Conservation (phyloP, 2,888 invertebrate species). For the Caenorhabditis virilis region DNA sequence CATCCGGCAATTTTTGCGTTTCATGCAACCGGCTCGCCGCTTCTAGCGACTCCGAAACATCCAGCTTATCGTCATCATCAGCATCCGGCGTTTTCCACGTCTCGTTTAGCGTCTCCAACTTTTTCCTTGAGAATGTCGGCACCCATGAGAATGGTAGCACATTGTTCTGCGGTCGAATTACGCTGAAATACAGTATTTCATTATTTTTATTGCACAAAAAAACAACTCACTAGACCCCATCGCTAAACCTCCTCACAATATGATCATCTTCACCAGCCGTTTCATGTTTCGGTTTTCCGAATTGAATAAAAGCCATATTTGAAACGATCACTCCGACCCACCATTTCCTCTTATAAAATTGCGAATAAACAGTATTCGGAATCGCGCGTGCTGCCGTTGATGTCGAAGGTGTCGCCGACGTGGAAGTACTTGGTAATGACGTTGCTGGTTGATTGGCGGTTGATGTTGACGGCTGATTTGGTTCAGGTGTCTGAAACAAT, state of each 20-base stretch:
- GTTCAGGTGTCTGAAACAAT: too few relatives aligned
- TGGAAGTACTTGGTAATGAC: background rate
- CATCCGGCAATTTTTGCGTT: constrained; percentile 8
- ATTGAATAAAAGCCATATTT: constrained; percentile 6
- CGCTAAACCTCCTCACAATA: constrained; percentile 33
- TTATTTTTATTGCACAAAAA: background rate
- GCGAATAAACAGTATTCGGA: background rate
- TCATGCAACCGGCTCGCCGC: background rate
- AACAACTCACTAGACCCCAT: constrained; percentile 42
- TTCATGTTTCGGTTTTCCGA: constrained; percentile 1
- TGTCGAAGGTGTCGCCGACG: background rate
- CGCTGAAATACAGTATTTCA: background rate
- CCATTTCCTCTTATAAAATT: constrained; percentile 14
- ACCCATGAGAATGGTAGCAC: constrained; percentile 3
- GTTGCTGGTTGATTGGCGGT: background rate
- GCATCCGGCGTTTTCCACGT: background rate
- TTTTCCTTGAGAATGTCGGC: constrained; percentile 6
- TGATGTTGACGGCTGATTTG: too few relatives aligned
- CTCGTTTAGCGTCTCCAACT: background rate
- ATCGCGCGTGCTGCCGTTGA: background rate
- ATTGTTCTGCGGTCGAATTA: background rate
- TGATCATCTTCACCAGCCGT: constrained; percentile 15
- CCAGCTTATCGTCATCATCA: background rate
- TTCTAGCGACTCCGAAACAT: constrained; percentile 1
- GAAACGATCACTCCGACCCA: constrained; percentile 19